phyloP scores from a whole-genome alignment of 2,888 invertebrate species.

The Rhopalosiphum nymphaeae region DNA sequence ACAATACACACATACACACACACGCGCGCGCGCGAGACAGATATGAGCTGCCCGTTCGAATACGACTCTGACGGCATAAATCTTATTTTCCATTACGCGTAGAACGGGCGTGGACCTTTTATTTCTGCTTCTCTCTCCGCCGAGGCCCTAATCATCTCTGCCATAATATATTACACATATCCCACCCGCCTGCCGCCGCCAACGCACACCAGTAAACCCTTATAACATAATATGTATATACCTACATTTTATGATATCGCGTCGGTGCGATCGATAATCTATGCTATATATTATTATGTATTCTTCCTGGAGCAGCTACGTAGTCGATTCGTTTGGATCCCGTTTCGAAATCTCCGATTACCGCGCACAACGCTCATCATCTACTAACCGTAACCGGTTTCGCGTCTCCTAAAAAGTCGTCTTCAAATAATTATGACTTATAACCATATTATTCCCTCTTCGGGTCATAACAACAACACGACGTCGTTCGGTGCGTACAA shows the following conservation, averaged over 20 bases:
- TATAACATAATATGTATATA: background rate
- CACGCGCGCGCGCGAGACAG: background rate
- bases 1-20: background rate
- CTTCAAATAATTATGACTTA: background rate
- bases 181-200: background rate
- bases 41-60: background rate
- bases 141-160: background rate
- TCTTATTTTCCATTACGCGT: constrained; percentile 52
- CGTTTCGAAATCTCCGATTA: background rate
- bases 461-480: background rate
- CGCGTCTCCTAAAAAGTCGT: too few relatives aligned
- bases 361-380: constrained; percentile 23
- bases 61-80: constrained; percentile 40
- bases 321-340: background rate
- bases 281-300: background rate
- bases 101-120: constrained; percentile 20
- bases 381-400: constrained; percentile 25
- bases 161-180: background rate
- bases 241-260: background rate
- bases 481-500: background rate
- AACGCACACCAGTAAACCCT: background rate
- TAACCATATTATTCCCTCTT: background rate
- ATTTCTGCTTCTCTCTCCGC: background rate
- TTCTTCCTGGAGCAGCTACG: constrained; percentile 7
- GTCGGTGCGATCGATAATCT: background rate